A percentile compares a stretch with the other conserved stretches of the same genome.
Evolutionary conservation across 2,888 invertebrate genomes (phyloP).

Genomic region (Elysia crispata): DNA sequence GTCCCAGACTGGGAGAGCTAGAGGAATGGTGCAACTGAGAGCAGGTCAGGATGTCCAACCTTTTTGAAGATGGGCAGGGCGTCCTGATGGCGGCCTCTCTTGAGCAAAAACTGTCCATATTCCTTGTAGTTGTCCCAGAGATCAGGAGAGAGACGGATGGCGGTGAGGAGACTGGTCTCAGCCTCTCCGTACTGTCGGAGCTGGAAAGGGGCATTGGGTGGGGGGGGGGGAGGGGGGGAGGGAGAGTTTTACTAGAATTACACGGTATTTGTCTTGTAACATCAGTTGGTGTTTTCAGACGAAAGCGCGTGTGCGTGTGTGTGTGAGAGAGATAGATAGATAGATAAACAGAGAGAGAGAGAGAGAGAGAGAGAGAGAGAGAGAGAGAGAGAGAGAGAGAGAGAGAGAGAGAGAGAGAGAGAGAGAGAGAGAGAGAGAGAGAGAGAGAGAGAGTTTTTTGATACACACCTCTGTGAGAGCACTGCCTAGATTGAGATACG

Average conservation of each 20-base stretch:
- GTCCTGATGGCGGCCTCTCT: slow-evolving; percentile 56
- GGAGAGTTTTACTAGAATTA: not conserved
- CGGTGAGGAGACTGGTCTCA: slow-evolving; percentile 57
- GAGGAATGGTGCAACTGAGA: no score
- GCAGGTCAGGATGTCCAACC: slow-evolving; percentile 52
- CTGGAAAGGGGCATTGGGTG: slow-evolving; percentile 54
- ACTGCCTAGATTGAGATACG: slow-evolving; percentile 61
- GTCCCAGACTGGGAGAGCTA: not conserved
- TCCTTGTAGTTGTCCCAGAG: slow-evolving; percentile 69
- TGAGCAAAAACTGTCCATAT: slow-evolving; percentile 64
- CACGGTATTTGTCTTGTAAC: not conserved
- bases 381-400: not conserved
- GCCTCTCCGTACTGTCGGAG: slow-evolving; percentile 53
- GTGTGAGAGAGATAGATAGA: no score
- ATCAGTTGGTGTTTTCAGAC: no score
- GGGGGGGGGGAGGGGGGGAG: not conserved
- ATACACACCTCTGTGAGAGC: slow-evolving; percentile 58
- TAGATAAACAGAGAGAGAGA: no score
- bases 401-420: slow-evolving; percentile 36
- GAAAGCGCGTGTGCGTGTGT: no score
- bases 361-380: slow-evolving; percentile 54
- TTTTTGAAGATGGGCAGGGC: slow-evolving; percentile 62
- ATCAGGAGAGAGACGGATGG: slow-evolving; percentile 60
- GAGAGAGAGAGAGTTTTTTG: not conserved
- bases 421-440: slow-evolving; percentile 51